phyloP scores from a whole-genome alignment of 2,113 vertebrate species.

The Polyodon spathula region DNA sequence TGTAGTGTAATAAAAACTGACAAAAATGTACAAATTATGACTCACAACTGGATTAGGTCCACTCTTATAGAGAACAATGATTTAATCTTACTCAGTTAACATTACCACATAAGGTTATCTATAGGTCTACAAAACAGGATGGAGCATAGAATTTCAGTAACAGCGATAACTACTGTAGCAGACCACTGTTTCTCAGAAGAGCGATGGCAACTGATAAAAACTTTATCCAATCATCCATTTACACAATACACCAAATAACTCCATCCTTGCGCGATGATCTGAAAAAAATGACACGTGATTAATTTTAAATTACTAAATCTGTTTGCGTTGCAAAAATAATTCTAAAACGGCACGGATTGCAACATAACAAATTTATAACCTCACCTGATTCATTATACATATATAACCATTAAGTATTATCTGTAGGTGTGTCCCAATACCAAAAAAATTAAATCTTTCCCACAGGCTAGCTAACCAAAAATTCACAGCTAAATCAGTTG shows the following conservation, averaged over 20 bases:
- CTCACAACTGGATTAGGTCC: slow-evolving; percentile 10
- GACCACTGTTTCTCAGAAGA: slow-evolving; percentile 55
- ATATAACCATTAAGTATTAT: not conserved
- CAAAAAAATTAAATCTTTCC: not conserved
- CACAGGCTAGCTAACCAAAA: not conserved
- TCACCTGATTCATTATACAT: slow-evolving; percentile 2
- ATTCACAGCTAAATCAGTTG: too few species aligned
- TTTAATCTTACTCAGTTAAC: slow-evolving; percentile 25
- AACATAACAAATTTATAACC: not conserved
- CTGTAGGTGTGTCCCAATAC: not conserved
- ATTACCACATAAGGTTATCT: slow-evolving; percentile 26
- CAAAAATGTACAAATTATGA: slow-evolving; percentile 6
- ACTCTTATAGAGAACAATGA: slow-evolving; percentile 18
- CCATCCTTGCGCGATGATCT: not conserved
- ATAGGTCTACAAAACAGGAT: slow-evolving; percentile 38
- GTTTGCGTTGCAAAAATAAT: not conserved
- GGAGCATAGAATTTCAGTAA: slow-evolving; percentile 45
- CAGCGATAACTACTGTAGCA: slow-evolving; percentile 56
- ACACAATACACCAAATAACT: not conserved
- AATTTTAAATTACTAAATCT: not conserved
- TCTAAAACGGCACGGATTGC: not conserved
- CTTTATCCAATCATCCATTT: not conserved
- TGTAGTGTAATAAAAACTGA: not conserved
- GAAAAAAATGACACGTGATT: not conserved
- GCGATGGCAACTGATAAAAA: slow-evolving; percentile 16